Conservation (phyloP, 2,113 vertebrate species). For the Anoplopoma fimbria region DNA sequence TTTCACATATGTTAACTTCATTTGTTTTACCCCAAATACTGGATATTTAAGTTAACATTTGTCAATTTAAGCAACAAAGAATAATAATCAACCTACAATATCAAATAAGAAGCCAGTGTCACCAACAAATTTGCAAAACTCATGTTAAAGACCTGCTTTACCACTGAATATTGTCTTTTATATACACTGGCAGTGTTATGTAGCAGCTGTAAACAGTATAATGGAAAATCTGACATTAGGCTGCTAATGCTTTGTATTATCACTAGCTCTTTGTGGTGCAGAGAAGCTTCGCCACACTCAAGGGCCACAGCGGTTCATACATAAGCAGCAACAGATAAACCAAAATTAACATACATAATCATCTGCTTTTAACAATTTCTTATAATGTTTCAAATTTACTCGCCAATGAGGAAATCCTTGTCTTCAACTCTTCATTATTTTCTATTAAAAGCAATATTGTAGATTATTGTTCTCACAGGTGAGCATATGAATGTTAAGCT, state of each 20-base stretch:
- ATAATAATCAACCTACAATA: not conserved
- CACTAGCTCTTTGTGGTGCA: not conserved
- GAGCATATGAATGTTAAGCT: not conserved
- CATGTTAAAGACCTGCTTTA: not conserved
- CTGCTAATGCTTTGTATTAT: not conserved
- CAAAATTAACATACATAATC: not conserved
- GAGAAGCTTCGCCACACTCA: not conserved
- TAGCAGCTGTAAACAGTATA: not conserved
- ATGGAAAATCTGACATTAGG: too few species aligned
- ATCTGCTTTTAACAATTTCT: not conserved
- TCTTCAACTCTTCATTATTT: not conserved
- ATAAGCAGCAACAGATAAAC: not conserved
- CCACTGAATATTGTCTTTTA: too few species aligned
- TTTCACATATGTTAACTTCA: not conserved
- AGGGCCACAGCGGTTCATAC: not conserved
- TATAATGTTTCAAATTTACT: not conserved
- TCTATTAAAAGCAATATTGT: not conserved
- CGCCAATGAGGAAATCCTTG: too few species aligned
- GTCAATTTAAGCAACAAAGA: not conserved
- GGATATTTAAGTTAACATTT: not conserved
- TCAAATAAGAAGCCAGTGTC: not conserved
- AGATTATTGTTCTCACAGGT: not conserved
- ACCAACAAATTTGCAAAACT: not conserved
- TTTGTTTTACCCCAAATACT: not conserved
- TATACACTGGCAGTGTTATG: not conserved